phyloP scores from a whole-genome alignment of 2,113 vertebrate genomes.

The Columba janthina region DNA sequence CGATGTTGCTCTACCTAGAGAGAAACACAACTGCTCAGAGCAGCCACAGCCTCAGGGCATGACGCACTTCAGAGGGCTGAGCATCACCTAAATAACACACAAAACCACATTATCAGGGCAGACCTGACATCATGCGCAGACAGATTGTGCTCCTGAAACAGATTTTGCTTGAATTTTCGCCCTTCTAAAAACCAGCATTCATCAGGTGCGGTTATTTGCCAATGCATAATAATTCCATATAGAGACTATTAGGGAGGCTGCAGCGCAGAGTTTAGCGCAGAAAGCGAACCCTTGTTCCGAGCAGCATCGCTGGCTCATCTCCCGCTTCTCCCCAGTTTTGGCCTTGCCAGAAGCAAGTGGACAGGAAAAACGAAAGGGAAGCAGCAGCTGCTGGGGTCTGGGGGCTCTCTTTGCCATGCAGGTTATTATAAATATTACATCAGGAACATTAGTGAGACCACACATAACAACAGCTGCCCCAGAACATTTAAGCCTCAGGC shows the following conservation, averaged over 20 bases:
- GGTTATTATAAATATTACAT: background rate
- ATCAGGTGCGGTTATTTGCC: background rate
- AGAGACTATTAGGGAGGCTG: background rate
- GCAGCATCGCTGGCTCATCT: background rate
- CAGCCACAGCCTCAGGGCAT: background rate
- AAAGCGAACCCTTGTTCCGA: background rate
- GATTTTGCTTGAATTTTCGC: background rate
- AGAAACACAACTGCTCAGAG: background rate
- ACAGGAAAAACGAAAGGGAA: background rate
- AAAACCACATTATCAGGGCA: background rate
- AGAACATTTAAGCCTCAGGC: background rate
- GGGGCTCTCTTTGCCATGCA: background rate
- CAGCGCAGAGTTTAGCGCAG: accelerated
- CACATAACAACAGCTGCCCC: background rate
- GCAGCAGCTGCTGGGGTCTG: background rate
- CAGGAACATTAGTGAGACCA: background rate
- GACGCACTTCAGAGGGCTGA: background rate
- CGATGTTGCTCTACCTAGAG: background rate
- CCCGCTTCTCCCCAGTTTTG: background rate
- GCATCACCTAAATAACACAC: background rate
- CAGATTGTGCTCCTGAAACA: background rate
- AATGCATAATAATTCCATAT: background rate
- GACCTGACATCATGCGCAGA: background rate
- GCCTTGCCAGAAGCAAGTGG: background rate
- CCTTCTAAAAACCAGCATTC: background rate